phyloP scores from a whole-genome alignment of 2,797 vertebrate species.

The Chrosomus eos region DNA sequence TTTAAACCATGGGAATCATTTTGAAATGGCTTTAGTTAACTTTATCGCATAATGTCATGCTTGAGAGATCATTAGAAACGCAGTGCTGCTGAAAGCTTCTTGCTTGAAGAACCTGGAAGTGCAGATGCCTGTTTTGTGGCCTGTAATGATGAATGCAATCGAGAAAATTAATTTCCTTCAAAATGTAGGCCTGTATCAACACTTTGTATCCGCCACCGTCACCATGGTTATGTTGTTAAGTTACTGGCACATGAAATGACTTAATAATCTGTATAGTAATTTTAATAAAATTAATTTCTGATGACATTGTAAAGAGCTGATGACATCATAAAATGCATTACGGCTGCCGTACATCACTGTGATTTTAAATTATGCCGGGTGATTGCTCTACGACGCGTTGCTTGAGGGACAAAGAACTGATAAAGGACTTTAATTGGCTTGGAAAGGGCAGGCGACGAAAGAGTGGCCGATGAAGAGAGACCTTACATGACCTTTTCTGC shows the following conservation, averaged over 20 bases:
- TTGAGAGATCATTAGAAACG: conserved; percentile 3
- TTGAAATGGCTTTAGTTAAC: conserved; percentile 5
- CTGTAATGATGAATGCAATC: conserved; percentile 13
- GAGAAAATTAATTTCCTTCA: conserved; percentile 37
- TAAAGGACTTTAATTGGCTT: conserved; percentile 77
- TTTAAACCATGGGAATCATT: neutral
- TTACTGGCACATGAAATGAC: conserved; percentile 86
- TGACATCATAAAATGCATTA: conserved; percentile 89
- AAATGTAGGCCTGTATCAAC: conserved; percentile 54
- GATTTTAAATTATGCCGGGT: conserved; percentile 77
- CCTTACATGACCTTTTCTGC: conserved; percentile 24
- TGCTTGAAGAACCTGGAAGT: neutral
- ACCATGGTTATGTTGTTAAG: conserved; percentile 75
- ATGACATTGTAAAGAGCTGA: conserved; percentile 89
- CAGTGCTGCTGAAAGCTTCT: neutral
- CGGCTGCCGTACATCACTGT: conserved; percentile 83
- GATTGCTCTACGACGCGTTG: conserved; percentile 80
- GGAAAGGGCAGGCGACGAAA: conserved; percentile 75
- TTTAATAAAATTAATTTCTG: conserved; percentile 97
- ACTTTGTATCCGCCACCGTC: conserved; percentile 44
- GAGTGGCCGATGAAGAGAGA: conserved; percentile 63
- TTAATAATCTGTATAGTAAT: conserved; percentile 84
- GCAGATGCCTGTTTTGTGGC: conserved; percentile 3
- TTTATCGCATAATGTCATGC: neutral
- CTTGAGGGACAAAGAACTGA: conserved; percentile 73